Base-by-base conservation (phyloP, 2,113 vertebrate species). In the Butorides virescens region DNA sequence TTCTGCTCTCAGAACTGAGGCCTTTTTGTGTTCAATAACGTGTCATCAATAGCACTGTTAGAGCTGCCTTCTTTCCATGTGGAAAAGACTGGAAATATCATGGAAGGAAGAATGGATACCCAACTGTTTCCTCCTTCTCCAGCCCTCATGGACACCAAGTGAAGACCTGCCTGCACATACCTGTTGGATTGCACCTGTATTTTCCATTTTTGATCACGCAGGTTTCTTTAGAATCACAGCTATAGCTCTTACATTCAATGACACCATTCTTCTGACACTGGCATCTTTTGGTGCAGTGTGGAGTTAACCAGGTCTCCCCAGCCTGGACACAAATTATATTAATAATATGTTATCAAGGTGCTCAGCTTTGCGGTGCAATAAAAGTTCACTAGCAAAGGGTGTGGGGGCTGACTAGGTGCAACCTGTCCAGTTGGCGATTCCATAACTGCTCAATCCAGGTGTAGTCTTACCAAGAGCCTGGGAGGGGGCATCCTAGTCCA, bases 271-370 rank as follows among this genome's bases (percentile, higher is more conserved):
- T 88, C 61, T 97, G 90, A 87, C 98, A 99, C 89, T 97, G 63
- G 88, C 98, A 99, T 96, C 97, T 98, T 79, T 97, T 79, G 75
- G 61, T 91, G 90, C 98, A 98, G 91, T 98, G 95, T 53, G 87
- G 56, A 15, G 95, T 98, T 95, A 98, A 92, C 98, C 98, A 99
- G n/a, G 82, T 97, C 56, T 99, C 98, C 46, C 97, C 97, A 70
- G 98, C 97, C 99, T 99, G 95, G 77, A 83, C 18, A 84, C 9
- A 94, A 70, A 10, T 81, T 44, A 9, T 44, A 11, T 81, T 79
- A 85, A 73, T 27, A 63, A 72, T 8, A 80, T 1, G 0, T 90
- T 86, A 79, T 36, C 52, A 71, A 86, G 37, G 30, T 83, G 37
- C 53, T 77, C 23, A 67, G 39, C 14, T 93, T 75, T 88, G 37